Base-by-base conservation (phyloP, 2,888 invertebrate genomes). In the Isoperla grammatica region DNA sequence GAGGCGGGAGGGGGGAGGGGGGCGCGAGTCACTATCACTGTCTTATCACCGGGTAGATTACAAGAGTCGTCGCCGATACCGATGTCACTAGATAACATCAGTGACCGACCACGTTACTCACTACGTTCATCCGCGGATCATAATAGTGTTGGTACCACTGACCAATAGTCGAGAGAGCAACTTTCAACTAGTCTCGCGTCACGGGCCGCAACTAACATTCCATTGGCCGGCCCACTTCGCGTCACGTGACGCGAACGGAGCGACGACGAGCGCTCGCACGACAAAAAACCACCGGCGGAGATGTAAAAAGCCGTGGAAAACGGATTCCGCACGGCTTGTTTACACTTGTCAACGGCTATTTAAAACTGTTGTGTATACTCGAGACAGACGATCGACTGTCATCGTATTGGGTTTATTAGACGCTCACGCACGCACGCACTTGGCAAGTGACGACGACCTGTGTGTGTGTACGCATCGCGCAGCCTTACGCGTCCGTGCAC, bases 281-380 rank as follows among this genome's bases (percentile, higher is more conserved):
- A 48, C 56, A 57, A 60, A 56, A 56, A 56, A 22, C 17, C 17
- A 22, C 35, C 22, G n/a, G n/a, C n/a, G n/a, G 40, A 6, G 37
- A 37, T 37, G 46, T 50, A 58, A 58, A 58, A 45, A 59, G 55
- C 55, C 54, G 57, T 49, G 53, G 57, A 50, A 46, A 61, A 58
- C 39, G 57, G 54, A 54, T 60, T 60, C 60, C 57, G n/a, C n/a
- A 57, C 45, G 53, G 37, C 53, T 23, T 61, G 61, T 59, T 59
- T 62, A 62, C 62, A 59, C 62, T 59, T 61, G 61, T 57, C 61
- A 57, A 50, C 60, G 15, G 60, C 60, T 60, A 60, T 60, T 60
- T 60, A 60, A 60, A 60, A 56, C 60, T 60, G 60, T 23, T 60
- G 56, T n/a, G n/a, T n/a, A n/a, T 29, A 60, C 56, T 60, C 56